phyloP scores from a whole-genome alignment of 2,888 invertebrate genomes.

The Epirrita christyi region DNA sequence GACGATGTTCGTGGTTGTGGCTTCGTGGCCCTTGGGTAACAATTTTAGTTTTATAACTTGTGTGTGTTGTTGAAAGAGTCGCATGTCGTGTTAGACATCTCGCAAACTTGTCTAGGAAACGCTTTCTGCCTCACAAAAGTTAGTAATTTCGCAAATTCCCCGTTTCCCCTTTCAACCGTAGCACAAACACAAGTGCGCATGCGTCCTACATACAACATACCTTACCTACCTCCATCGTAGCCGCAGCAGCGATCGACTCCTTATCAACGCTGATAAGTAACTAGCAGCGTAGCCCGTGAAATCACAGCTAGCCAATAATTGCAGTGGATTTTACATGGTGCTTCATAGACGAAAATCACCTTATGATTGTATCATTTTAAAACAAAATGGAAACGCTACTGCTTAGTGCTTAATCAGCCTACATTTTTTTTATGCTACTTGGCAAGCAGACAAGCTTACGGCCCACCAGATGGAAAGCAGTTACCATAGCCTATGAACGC shows the following conservation, averaged over 20 bases:
- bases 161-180: slow-evolving; percentile 16
- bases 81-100: background rate
- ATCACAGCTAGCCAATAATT: slow-evolving; percentile 56
- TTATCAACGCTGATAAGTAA: slow-evolving; percentile 56
- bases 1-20: no score
- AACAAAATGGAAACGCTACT: no score
- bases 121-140: background rate
- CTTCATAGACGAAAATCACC: background rate
- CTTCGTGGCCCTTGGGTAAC: no score
- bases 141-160: slow-evolving; percentile 13
- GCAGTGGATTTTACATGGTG: slow-evolving; percentile 21
- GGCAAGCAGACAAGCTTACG: no score
- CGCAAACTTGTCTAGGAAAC: background rate
- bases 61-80: no score
- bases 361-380: no score
- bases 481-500: no score
- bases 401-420: no score
- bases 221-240: slow-evolving; percentile 20
- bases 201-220: slow-evolving; percentile 54
- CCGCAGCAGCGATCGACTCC: slow-evolving; percentile 40
- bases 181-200: slow-evolving; percentile 41
- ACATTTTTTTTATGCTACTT: no score
- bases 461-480: no score
- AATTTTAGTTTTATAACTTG: no score
- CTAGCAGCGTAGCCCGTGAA: slow-evolving; percentile 57